Evolutionary conservation across 2,888 invertebrate species (phyloP), one percentile per base, ranked within the genome.

Genomic region (Tillus elongatus): DNA sequence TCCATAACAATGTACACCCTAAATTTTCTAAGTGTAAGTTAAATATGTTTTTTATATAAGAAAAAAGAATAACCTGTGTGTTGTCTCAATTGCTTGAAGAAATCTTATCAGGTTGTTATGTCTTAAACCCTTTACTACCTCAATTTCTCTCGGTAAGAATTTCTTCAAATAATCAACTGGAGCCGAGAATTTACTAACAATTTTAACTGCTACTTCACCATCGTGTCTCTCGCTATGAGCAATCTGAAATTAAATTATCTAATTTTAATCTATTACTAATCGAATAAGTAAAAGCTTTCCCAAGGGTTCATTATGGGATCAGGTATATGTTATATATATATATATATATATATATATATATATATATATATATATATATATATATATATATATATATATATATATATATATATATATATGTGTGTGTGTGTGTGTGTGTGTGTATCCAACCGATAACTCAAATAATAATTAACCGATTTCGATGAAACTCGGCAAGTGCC

Each of bases 1-100:
- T 87, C 85, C 87, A 87, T 87, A 19, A 87, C 79, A 47, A 87
- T 79, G 56, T 87, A 87, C 2, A 87, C 82, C 54, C 86, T 83
- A 51, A 24, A 47, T 29, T 10, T 29, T 8, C 11, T 4, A 19
- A 19, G 8, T 8, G 8, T 19, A 8, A 19, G 8, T 8, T 19
- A 19, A 8, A 19, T 8, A 19, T 19, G 19, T n/a, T n/a, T n/a
- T n/a, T 30, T 30, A 10, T 30, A 13, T 30, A 11, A 30, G n/a
- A 6, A 12, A 10, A 13, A 2, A 29, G 2, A 15, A 24, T 30
- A 31, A 83, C 84, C 84, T 77, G 58, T 85, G 84, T 33, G 84
- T 85, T 1, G 86, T 86, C 70, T 87, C 87, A 42, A 87, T 86
- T 24, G 85, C 84, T 65, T 87, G 85, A 49, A 83, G 72, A 60